Percentiles rank a stretch among this genome's conserved stretches.
Conservation (phyloP, 2,797 vertebrate genomes). For the Cuniculus paca region DNA sequence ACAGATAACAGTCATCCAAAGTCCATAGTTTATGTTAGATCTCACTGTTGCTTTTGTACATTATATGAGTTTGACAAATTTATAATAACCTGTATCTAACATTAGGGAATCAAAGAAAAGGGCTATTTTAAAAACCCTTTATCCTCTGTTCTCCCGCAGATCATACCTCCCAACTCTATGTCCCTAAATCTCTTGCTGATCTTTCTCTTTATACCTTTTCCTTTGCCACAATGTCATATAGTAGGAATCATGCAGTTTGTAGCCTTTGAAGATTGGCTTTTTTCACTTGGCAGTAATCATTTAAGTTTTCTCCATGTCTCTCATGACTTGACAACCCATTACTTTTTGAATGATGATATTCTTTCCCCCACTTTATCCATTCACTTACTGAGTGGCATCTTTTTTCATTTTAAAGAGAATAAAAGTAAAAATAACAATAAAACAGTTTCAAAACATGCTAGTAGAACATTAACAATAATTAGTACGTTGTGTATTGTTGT, state of each 20-base stretch:
- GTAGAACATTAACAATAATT: background rate
- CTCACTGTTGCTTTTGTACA: background rate
- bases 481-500: background rate
- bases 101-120: background rate
- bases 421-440: background rate
- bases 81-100: background rate
- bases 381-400: background rate
- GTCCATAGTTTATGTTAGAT: background rate
- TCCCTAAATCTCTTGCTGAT: background rate
- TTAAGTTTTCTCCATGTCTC: background rate
- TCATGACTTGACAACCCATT: background rate
- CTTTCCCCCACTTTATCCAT: background rate
- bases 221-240: background rate
- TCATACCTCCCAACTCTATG: background rate
- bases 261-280: background rate
- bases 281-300: background rate
- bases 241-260: background rate
- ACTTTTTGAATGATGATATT: conserved; percentile 10
- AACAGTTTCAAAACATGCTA: background rate
- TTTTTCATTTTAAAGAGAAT: background rate
- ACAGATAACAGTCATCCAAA: background rate
- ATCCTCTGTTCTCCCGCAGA: background rate
- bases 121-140: background rate
- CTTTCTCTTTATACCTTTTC: background rate
- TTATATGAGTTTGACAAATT: background rate